Percentiles rank a stretch among this genome's conserved stretches.
Conservation (phyloP, 2,797 vertebrate genomes). For the Pseudochirops cupreus region DNA sequence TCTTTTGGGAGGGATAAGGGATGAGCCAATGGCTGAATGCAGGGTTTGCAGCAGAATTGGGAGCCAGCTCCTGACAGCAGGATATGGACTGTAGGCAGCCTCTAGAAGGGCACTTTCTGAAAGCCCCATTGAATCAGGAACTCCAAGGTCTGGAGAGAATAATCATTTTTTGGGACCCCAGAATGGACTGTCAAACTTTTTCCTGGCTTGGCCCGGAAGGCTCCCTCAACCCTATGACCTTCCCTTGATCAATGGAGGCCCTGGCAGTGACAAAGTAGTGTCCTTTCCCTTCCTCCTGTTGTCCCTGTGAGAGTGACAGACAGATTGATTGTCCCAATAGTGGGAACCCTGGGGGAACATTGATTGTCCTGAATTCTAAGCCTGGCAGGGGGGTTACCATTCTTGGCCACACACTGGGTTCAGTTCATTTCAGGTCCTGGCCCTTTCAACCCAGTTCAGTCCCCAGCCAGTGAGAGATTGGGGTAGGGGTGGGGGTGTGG, state of each 20-base stretch:
- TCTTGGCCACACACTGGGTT: constrained; percentile 69
- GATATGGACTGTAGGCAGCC: constrained; percentile 64
- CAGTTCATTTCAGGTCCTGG: constrained; percentile 74
- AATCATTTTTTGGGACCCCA: constrained; percentile 53
- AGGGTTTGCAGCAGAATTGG: constrained; percentile 52
- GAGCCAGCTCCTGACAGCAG: constrained; percentile 50
- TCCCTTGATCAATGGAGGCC: constrained; percentile 49
- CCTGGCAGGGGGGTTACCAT: constrained; percentile 15
- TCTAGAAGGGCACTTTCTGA: constrained; percentile 56
- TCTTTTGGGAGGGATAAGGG: constrained; percentile 29
- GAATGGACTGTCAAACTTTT: constrained; percentile 73
- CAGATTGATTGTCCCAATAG: constrained; percentile 52
- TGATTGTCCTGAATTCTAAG: constrained; percentile 61
- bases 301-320: constrained; percentile 40
- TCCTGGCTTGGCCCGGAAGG: constrained; percentile 77
- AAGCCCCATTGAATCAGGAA: constrained; percentile 37
- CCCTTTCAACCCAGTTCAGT: constrained; percentile 39
- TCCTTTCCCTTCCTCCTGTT: constrained; percentile 19
- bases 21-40: background rate
- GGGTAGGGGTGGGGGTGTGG: background rate
- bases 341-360: constrained; percentile 46
- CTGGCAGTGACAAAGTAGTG: constrained; percentile 69
- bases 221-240: constrained; percentile 67
- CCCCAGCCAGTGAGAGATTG: background rate
- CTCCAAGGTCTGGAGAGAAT: constrained; percentile 64